phyloP scores from a whole-genome alignment of 1,140 invertebrate genomes.

The Solenopsis fugax region DNA sequence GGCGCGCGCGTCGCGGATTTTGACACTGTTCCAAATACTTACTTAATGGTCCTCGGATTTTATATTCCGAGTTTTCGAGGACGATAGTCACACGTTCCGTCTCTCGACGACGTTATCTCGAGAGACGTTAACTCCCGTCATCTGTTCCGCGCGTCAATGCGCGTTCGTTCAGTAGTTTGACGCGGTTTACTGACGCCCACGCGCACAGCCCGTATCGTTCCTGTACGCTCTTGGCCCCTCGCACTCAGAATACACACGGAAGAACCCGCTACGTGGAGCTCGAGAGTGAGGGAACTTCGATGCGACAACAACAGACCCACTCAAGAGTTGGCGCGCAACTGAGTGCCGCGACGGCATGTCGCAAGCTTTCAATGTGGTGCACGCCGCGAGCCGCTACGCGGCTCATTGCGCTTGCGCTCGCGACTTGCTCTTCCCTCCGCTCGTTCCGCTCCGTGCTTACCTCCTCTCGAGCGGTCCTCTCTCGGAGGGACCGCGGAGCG shows the following conservation, averaged over 20 bases:
- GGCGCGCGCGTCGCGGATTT: slow-evolving; percentile 37
- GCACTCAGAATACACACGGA: slow-evolving; percentile 62
- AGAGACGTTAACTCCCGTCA: not conserved
- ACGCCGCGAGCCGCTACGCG: slow-evolving; percentile 67
- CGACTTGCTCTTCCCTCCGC: slow-evolving; percentile 60
- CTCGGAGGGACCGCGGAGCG: slow-evolving; percentile 48
- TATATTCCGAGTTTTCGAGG: slow-evolving; percentile 69
- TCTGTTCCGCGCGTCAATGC: slow-evolving; percentile 33
- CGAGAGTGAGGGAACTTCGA: not conserved
- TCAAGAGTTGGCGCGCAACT: slow-evolving; percentile 85
- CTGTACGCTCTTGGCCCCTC: slow-evolving; percentile 28
- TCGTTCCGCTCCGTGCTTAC: slow-evolving; percentile 29
- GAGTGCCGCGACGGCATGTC: slow-evolving; percentile 82
- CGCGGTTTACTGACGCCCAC: slow-evolving; percentile 53
- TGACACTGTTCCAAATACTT: slow-evolving; percentile 75
- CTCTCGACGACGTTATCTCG: not conserved
- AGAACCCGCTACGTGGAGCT: slow-evolving; percentile 31
- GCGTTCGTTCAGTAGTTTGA: slow-evolving; percentile 46
- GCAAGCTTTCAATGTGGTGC: slow-evolving; percentile 86
- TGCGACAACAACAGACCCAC: slow-evolving; percentile 64
- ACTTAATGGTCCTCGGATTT: slow-evolving; percentile 59
- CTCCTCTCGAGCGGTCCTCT: slow-evolving; percentile 53
- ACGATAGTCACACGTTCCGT: slow-evolving; percentile 42
- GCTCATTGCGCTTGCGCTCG: slow-evolving; percentile 72
- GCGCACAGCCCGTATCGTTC: not conserved